Evolutionary conservation across 2,113 vertebrate species (phyloP), one percentile per base, ranked within the genome.

Genomic region (Hyperoodon ampullatus): DNA sequence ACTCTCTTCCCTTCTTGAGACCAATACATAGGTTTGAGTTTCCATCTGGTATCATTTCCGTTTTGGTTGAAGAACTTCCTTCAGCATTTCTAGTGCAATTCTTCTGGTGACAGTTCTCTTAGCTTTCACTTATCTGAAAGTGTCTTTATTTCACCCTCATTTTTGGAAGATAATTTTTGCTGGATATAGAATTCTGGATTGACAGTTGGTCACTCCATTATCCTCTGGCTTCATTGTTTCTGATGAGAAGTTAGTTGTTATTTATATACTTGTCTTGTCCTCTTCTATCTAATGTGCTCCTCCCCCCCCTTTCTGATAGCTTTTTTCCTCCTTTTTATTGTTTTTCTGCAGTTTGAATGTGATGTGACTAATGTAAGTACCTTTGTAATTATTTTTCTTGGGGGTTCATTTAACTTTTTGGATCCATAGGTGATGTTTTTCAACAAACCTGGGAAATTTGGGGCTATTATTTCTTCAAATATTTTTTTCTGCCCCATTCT

Each of bases 1-100:
- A 55, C 28, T 75, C 75, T 92, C 35, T 95, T 88, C 77, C 39
- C 35, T 88, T 92, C n/a, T 58, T 35, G 8, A 90, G 53, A 90
- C 53, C 53, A 83, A 24, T 68, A 70, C 10, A 8, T 19, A 63
- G 50, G 23, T 93, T 93, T 84, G 63, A 63, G 42, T 96, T 58
- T 58, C 55, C 55, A 58, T 58, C 55, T 58, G 55, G 55, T 58
- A 21, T 21, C 55, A 58, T 58, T 58, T 58, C 55, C 2, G 55
- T 58, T 58, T 58, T 7, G 19, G 55, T 2, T 58, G 55, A 58
- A 58, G 55, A 21, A 58, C 55, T 58, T 58, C 19, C 55, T 58
- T 58, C 55, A 58, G 55, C 55, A 58, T 58, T 58, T 21, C 55
- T 58, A 58, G 55, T 58, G 55, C 55, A 58, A 21, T 58, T 58